Conservation (phyloP, 2,888 invertebrate genomes). For the Mimachlamys varia region DNA sequence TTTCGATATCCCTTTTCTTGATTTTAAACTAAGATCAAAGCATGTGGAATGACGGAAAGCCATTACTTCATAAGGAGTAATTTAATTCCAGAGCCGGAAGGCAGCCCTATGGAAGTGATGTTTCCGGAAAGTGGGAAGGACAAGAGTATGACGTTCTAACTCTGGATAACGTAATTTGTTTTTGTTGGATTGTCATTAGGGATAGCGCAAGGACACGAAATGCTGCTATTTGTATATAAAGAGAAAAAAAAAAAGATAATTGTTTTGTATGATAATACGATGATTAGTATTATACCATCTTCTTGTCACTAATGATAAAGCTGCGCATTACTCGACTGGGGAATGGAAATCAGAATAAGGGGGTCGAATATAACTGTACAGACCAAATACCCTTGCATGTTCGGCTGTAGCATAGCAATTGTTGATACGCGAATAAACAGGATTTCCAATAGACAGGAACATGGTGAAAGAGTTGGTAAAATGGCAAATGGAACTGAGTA, state of each 20-base stretch:
- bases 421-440: too few species aligned
- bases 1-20: not conserved
- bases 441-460: too few species aligned
- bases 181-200: not conserved
- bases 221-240: not conserved
- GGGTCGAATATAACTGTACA: too few species aligned
- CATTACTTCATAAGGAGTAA: not conserved
- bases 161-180: not conserved
- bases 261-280: not conserved
- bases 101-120: not conserved
- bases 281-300: not conserved
- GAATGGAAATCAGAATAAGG: too few species aligned
- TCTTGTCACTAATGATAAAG: too few species aligned
- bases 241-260: not conserved
- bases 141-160: not conserved
- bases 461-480: too few species aligned
- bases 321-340: too few species aligned
- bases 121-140: not conserved
- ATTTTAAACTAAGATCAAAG: not conserved
- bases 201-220: not conserved
- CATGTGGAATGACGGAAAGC: not conserved
- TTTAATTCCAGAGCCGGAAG: not conserved
- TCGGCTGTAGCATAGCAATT: too few species aligned
- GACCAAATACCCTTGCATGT: too few species aligned
- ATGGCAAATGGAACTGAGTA: too few species aligned